phyloP scores from a whole-genome alignment of 2,888 invertebrate genomes.

The Scaptomyza polygonia region DNA sequence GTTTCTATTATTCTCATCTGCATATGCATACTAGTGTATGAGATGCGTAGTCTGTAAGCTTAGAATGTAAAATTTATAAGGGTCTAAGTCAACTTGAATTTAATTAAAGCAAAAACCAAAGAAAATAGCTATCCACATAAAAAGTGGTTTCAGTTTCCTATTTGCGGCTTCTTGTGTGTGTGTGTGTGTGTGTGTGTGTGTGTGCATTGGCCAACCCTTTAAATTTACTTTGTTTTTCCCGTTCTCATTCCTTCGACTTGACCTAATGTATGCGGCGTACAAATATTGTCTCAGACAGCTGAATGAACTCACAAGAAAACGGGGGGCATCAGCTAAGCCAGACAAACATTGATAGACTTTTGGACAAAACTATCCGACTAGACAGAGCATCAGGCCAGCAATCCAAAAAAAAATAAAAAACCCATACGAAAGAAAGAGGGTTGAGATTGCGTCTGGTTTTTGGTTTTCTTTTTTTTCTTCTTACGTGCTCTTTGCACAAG shows the following conservation, averaged over 20 bases:
- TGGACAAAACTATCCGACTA: conserved; percentile 38
- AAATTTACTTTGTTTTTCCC: conserved; percentile 17
- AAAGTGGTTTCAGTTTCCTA: conserved; percentile 12
- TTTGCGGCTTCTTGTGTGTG: conserved; percentile 15
- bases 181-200: conserved; percentile 18
- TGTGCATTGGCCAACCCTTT: conserved; percentile 39
- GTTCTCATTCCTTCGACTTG: conserved; percentile 32
- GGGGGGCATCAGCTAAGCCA: conserved; percentile 45
- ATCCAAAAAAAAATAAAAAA: too few species aligned
- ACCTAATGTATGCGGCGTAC: conserved; percentile 70
- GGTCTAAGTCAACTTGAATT: conserved; percentile 51
- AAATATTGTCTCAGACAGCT: conserved; percentile 77
- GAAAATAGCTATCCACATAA: not conserved
- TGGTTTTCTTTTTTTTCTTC: not conserved
- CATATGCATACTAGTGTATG: not conserved
- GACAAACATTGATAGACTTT: conserved; percentile 50
- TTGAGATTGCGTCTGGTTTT: conserved; percentile 27
- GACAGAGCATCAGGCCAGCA: conserved; percentile 19
- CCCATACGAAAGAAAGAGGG: conserved; percentile 38
- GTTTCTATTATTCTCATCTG: conserved; percentile 24
- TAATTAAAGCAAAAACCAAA: conserved; percentile 63
- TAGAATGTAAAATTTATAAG: conserved; percentile 3
- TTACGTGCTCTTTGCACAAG: not conserved
- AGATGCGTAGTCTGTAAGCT: not conserved
- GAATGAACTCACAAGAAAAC: conserved; percentile 47